phyloP scores from a whole-genome alignment of 2,797 vertebrate species.

The Antrozous pallidus region DNA sequence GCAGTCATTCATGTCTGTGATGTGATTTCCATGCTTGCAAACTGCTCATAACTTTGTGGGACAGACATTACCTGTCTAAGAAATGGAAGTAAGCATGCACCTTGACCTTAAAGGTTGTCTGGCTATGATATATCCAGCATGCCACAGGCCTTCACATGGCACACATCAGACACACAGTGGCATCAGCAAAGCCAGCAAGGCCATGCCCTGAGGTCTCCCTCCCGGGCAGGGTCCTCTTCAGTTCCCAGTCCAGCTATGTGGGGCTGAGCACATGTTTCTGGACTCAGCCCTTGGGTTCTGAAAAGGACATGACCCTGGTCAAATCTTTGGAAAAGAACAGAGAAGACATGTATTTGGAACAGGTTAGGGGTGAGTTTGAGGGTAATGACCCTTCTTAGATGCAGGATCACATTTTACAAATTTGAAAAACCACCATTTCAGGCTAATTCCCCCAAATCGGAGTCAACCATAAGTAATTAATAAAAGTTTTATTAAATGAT shows the following conservation, averaged over 20 bases:
- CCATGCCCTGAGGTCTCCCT: background rate
- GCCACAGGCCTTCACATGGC: rapidly evolving
- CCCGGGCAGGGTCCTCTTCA: background rate
- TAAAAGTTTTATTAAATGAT: slow-evolving; percentile 94
- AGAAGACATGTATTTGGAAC: background rate
- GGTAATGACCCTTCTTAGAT: background rate
- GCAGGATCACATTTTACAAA: background rate
- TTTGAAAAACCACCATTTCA: background rate
- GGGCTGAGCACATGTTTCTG: background rate
- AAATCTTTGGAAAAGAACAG: background rate
- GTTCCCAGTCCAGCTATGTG: background rate
- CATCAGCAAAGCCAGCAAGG: rapidly evolving
- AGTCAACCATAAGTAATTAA: slow-evolving; percentile 82
- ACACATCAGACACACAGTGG: background rate
- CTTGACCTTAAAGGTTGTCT: background rate
- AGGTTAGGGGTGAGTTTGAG: background rate
- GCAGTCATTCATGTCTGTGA: background rate
- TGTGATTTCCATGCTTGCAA: background rate
- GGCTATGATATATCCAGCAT: background rate
- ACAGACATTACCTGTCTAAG: background rate
- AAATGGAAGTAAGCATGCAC: background rate
- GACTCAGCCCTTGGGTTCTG: background rate
- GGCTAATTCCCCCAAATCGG: slow-evolving; percentile 5
- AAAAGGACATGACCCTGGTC: background rate
- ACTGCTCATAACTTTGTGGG: background rate